These are phyloP conservation scores for Pogonomyrmex californicus DNA, from an alignment of 1,140 invertebrate genomes.

Conservation along the genomic window DNA sequence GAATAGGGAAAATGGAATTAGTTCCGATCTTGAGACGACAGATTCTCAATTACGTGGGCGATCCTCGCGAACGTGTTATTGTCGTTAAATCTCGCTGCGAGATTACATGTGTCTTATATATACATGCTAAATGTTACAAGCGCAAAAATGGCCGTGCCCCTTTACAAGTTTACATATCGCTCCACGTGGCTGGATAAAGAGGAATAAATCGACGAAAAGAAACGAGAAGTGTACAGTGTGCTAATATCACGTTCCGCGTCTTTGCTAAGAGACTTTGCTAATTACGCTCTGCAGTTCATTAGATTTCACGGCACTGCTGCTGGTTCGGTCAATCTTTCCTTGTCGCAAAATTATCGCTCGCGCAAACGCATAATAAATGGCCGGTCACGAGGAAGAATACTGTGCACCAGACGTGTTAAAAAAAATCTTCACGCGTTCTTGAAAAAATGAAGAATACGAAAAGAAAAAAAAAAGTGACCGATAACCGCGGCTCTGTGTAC, in stretches of 20 bases:
- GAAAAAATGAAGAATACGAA: background rate
- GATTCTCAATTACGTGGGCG: background rate
- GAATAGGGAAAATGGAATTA: constrained; percentile 36
- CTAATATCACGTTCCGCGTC: background rate
- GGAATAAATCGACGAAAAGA: background rate
- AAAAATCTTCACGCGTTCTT: background rate
- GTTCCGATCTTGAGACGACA: background rate
- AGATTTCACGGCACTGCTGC: background rate
- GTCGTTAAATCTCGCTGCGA: background rate
- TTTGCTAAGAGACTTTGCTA: background rate
- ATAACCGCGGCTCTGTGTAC: too few relatives aligned
- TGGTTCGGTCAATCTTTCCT: constrained; percentile 26
- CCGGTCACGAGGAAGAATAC: background rate
- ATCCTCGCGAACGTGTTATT: background rate
- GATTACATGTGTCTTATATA: background rate
- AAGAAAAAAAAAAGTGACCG: background rate
- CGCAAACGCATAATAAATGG: background rate
- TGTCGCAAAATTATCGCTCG: constrained; percentile 29
- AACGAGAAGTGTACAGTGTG: background rate
- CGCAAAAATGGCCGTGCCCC: background rate
- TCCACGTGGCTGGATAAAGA: too few relatives aligned
- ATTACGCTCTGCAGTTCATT: constrained; percentile 34
- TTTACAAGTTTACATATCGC: background rate
- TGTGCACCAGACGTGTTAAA: background rate
- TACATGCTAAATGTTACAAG: background rate